Conservation (phyloP, 2,113 vertebrate species). For the Orycteropus afer region DNA sequence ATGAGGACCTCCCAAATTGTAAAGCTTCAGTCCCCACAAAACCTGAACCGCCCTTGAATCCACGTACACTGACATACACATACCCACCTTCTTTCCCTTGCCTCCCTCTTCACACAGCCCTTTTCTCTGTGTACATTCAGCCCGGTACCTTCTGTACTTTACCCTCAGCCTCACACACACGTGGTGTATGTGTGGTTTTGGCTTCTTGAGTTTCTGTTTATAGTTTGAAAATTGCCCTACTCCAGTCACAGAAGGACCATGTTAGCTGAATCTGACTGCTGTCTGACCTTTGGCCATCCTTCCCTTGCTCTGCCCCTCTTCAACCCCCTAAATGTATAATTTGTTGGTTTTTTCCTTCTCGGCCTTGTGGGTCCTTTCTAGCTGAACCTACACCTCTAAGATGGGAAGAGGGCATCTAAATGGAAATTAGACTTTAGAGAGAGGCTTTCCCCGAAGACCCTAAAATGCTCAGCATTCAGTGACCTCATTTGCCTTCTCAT, state of each 20-base stretch:
- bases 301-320: neutral
- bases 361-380: neutral
- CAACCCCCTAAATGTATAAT: neutral
- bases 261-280: neutral
- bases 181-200: neutral
- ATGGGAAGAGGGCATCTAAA: neutral
- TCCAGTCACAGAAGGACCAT: neutral
- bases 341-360: neutral
- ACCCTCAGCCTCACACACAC: neutral
- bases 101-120: neutral
- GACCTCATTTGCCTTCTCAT: neutral
- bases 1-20: neutral
- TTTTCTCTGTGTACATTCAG: fast-evolving
- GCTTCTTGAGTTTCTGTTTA: slow-evolving; percentile 23
- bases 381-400: neutral
- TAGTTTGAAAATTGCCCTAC: slow-evolving; percentile 15
- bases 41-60: too few relatives aligned
- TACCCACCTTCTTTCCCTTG: fast-evolving
- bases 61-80: fast-evolving
- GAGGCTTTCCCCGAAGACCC: neutral
- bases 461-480: neutral
- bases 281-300: neutral
- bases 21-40: fast-evolving
- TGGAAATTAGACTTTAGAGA: neutral
- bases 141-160: fast-evolving